Base-by-base conservation (phyloP, 1,140 invertebrate species). In the Pinna nobilis region DNA sequence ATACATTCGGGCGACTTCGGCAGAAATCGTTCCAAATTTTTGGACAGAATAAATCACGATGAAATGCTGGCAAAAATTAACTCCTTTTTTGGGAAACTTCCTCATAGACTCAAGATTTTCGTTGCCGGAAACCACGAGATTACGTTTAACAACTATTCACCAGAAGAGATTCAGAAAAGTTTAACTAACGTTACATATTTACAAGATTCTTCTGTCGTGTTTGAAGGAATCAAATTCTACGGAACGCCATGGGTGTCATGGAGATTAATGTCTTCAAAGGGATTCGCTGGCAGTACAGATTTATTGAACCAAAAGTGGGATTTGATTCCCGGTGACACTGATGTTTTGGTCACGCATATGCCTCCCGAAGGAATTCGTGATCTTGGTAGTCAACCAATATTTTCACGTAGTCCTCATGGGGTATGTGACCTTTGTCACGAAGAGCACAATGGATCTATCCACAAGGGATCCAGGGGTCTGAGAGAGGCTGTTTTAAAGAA, bases 81-180 rank as follows among this genome's bases (percentile, higher is more conserved):
- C 61, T 49, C 57, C 13, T 85, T 85, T 55, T 83, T 85, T 60
- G 72, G 49, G 11, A 49, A 71, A 60, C 61, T 79, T 23, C 82
- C 83, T 1, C 83, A 85, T 64, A 71, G 70, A 53, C 68, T 78
- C 39, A 85, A 85, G 60, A 75, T 85, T 47, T 83, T 83, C 65
- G 82, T 85, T 4, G 82, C 78, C 23, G 83, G 83, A 18, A 85
- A 85, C 64, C 83, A 85, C 66, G 83, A 85, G 23, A 68, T 71
- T 4, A 60, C 61, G 32, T 73, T 85, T 3, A 65, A 41, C 13
- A 15, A 33, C 15, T 49, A 63, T 25, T 33, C 49, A 3, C 32
- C 51, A 13, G 66, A 80, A 20, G 44, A 77, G 6, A 73, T 82
- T 47, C 80, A 80, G 44, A 44, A 65, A 15, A 51, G 63, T 5